Evolutionary conservation across 2,797 vertebrate species (phyloP).

Genomic region (Hippocampus kuda): DNA sequence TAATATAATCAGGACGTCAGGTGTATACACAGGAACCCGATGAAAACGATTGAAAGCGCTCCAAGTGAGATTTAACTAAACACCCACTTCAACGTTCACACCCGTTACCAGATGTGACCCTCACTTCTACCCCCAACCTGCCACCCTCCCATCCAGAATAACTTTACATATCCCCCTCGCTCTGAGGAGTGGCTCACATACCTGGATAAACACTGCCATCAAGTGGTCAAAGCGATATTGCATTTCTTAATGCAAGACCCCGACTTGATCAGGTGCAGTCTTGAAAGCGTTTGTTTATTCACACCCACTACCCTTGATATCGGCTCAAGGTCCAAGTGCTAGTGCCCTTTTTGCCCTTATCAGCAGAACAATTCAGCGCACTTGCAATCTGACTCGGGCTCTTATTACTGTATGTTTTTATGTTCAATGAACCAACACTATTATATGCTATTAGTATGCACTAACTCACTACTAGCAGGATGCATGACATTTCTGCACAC

Average conservation of each 20-base stretch:
- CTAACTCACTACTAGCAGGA: neutral
- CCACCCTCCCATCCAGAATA: no score
- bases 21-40: neutral
- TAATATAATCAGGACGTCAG: neutral
- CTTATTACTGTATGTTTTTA: no score
- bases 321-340: neutral
- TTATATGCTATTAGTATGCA: neutral
- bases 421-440: no score
- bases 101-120: neutral
- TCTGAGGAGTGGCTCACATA: neutral
- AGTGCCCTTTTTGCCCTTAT: neutral
- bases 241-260: neutral
- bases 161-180: no score
- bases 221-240: slow-evolving; percentile 32
- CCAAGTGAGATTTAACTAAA: neutral
- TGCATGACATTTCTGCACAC: neutral
- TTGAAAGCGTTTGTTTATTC: neutral
- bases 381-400: neutral
- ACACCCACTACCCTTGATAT: neutral
- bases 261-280: neutral
- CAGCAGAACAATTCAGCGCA: neutral
- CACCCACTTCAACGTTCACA: neutral
- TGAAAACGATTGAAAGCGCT: neutral
- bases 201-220: slow-evolving; percentile 38
- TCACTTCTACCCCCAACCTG: no score